Conservation (phyloP, 2,113 vertebrate genomes). For the Mirounga angustirostris region DNA sequence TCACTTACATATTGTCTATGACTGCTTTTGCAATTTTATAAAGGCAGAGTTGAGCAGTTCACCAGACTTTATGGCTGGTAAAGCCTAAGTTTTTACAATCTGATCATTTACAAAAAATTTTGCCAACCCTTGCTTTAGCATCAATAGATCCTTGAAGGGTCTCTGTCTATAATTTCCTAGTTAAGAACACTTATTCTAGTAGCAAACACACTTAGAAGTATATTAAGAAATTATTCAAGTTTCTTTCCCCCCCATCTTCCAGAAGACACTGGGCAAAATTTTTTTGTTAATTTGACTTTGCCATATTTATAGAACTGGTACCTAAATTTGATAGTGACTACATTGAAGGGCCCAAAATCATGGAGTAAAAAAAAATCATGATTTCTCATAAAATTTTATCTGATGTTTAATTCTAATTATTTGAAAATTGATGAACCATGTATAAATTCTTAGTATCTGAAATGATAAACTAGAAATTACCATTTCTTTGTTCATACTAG, state of each 20-base stretch:
- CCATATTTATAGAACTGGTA: not conserved
- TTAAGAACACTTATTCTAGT: not conserved
- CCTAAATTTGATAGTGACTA: not conserved
- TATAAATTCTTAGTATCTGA: slow-evolving; percentile 9
- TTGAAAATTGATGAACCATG: not conserved
- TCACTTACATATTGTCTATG: not conserved
- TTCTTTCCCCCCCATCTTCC: not conserved
- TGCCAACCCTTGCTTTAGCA: not conserved
- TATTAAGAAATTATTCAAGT: not conserved
- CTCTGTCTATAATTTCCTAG: not conserved
- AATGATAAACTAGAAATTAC: slow-evolving; percentile 5
- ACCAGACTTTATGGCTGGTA: not conserved
- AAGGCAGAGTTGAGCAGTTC: not conserved
- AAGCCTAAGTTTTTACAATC: slow-evolving; percentile 11
- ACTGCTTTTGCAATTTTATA: not conserved
- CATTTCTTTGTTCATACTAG: slow-evolving; percentile 1
- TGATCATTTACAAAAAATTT: not conserved
- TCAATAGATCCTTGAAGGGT: not conserved
- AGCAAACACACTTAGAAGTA: not conserved
- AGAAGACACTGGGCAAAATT: not conserved
- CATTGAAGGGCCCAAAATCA: not conserved
- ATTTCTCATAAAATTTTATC: slow-evolving; percentile 14
- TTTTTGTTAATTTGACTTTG: not conserved
- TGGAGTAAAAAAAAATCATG: not conserved
- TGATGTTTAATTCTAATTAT: slow-evolving; percentile 53